Percentiles rank a stretch among this genome's conserved stretches.
Evolutionary conservation across 2,888 invertebrate species (phyloP).

Genomic region (Parthenolecanium corni): DNA sequence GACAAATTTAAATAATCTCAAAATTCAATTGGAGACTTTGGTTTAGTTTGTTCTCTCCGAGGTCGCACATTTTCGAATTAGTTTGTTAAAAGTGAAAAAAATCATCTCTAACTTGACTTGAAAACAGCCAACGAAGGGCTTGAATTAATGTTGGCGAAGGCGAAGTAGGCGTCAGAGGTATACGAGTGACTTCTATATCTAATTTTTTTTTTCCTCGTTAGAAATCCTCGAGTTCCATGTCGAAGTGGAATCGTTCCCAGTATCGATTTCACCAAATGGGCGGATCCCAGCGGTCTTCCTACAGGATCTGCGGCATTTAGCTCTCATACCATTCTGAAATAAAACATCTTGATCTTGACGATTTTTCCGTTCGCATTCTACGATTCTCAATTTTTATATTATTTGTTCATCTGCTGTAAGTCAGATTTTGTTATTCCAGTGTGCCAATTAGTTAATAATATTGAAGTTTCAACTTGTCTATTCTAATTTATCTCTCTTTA

Average conservation of each 20-base stretch:
- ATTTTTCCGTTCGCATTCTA: neutral
- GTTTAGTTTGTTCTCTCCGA: too few relatives aligned
- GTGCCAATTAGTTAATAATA: neutral
- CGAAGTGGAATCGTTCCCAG: constrained; percentile 75
- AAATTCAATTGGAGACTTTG: too few relatives aligned
- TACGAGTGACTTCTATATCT: too few relatives aligned
- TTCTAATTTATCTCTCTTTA: neutral
- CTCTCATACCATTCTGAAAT: constrained; percentile 11
- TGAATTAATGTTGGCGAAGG: too few relatives aligned
- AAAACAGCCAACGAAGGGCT: too few relatives aligned
- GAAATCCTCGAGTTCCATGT: constrained; percentile 87
- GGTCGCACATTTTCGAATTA: too few relatives aligned
- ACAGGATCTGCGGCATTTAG: constrained; percentile 22
- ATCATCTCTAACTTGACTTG: too few relatives aligned
- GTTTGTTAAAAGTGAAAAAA: too few relatives aligned
- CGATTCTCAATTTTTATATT: neutral
- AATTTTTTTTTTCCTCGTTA: constrained; percentile 38
- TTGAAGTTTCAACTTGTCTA: neutral
- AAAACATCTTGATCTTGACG: neutral
- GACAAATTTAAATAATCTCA: too few relatives aligned
- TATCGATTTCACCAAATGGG: constrained; percentile 83
- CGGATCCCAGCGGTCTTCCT: constrained; percentile 47
- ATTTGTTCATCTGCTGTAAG: neutral
- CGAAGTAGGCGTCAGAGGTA: too few relatives aligned
- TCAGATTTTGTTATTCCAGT: neutral